Conservation (phyloP, 1,140 invertebrate genomes). For the Argopecten irradians region DNA sequence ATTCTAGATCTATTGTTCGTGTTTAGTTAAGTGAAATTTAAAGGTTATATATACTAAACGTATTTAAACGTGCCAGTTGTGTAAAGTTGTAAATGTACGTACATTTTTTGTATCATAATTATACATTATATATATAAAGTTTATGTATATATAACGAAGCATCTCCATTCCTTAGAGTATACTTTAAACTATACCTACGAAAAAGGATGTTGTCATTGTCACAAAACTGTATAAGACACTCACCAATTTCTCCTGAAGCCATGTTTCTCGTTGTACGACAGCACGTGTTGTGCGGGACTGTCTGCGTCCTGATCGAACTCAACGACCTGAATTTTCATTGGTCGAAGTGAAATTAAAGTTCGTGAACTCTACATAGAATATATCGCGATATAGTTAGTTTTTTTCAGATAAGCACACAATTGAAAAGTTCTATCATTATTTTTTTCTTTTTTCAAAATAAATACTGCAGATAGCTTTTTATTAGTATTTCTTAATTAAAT, state of each 20-base stretch:
- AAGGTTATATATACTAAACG: no score
- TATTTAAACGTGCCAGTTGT: no score
- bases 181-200: neutral
- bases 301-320: neutral
- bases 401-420: no score
- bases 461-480: no score
- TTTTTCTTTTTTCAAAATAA: no score
- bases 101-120: neutral
- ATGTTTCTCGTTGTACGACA: neutral
- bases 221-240: neutral
- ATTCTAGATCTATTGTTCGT: neutral
- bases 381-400: no score
- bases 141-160: neutral
- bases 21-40: no score
- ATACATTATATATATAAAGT: neutral
- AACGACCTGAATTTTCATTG: neutral
- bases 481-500: no score
- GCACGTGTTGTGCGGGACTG: neutral
- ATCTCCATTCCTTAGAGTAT: neutral
- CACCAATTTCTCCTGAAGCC: neutral
- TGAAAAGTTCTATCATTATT: no score
- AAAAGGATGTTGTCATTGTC: neutral
- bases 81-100: no score
- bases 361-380: neutral
- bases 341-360: neutral